phyloP scores from a whole-genome alignment of 1,140 invertebrate genomes.

The Fopius arisanus region DNA sequence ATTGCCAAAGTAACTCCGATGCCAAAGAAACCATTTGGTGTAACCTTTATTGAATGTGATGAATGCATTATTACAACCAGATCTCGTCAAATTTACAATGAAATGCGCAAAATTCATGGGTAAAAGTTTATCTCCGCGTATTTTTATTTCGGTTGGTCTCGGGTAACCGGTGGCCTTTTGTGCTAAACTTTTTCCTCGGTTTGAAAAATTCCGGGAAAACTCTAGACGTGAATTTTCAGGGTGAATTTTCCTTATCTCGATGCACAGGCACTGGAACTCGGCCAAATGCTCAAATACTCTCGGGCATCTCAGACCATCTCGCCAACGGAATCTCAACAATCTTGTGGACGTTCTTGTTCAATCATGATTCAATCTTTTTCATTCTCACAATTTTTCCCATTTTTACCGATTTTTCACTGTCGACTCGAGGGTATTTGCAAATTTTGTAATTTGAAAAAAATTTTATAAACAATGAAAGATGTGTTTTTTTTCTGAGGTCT shows the following conservation, averaged over 20 bases:
- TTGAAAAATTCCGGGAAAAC: not conserved
- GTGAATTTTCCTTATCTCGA: constrained; percentile 20
- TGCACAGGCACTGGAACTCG: constrained; percentile 21
- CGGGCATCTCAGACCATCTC: constrained; percentile 41
- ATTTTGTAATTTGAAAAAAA: too few relatives aligned
- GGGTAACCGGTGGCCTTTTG: too few relatives aligned
- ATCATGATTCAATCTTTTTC: constrained; percentile 12
- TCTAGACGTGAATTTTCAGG: constrained; percentile 1
- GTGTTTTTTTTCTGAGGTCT: too few relatives aligned
- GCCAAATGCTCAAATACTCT: constrained; percentile 31
- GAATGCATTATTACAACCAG: not conserved
- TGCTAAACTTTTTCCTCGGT: too few relatives aligned
- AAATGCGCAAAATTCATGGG: not conserved
- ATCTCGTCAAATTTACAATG: not conserved
- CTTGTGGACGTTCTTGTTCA: constrained; percentile 14
- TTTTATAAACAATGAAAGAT: too few relatives aligned
- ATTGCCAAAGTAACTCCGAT: not conserved
- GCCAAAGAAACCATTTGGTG: not conserved
- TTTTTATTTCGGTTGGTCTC: too few relatives aligned
- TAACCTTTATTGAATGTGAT: not conserved
- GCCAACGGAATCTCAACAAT: constrained; percentile 12
- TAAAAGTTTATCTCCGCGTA: not conserved
- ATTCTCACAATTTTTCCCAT: not conserved
- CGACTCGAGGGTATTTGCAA: too few relatives aligned
- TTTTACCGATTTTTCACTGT: not conserved